phyloP scores from a whole-genome alignment of 1,140 invertebrate species.

The Brachionus rubens region DNA sequence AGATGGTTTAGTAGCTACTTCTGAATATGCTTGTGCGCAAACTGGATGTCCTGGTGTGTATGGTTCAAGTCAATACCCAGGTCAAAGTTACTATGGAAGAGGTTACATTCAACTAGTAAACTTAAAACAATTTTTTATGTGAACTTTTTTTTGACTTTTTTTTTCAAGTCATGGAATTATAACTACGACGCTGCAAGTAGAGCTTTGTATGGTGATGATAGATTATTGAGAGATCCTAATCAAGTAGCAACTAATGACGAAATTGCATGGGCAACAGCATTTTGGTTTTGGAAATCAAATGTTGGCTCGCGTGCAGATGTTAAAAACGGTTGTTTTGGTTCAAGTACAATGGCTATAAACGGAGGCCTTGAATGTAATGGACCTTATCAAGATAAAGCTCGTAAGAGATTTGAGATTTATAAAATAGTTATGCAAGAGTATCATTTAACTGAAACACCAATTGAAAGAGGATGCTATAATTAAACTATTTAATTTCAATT shows the following conservation, averaged over 20 bases:
- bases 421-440: constrained; percentile 12
- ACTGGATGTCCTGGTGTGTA: background rate
- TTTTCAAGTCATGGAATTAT: constrained; percentile 32
- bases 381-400: constrained; percentile 32
- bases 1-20: constrained; percentile 23
- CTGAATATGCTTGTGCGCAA: constrained; percentile 32
- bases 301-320: constrained; percentile 40
- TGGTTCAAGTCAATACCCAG: constrained; percentile 4
- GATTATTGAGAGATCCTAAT: constrained; percentile 47
- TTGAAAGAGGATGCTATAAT: constrained; percentile 41
- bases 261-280: constrained; percentile 47
- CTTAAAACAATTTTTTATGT: too few relatives aligned
- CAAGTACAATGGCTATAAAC: constrained; percentile 43
- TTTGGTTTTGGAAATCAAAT: constrained; percentile 48
- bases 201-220: constrained; percentile 45
- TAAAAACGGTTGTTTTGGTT: constrained; percentile 37
- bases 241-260: constrained; percentile 47
- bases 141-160: too few relatives aligned
- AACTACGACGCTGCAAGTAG: constrained; percentile 37
- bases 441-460: constrained; percentile 4
- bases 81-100: constrained; percentile 42
- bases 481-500: background rate
- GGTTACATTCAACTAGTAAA: constrained; percentile 44
- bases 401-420: constrained; percentile 42
- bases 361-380: constrained; percentile 37